Conservation (phyloP, 2,888 invertebrate species). For the Endotricha flammealis region DNA sequence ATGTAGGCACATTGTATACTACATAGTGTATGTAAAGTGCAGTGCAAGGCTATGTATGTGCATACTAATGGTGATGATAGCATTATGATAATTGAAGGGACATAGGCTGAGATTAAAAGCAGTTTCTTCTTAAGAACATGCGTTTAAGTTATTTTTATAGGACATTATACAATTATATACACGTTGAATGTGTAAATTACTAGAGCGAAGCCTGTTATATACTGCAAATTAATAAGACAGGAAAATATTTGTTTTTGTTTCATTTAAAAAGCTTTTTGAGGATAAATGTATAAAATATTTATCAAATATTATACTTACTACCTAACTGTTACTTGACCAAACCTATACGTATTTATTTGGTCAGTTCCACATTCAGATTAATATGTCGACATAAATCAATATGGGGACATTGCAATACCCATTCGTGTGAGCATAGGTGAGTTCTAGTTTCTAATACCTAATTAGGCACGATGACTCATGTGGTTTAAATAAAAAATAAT, state of each 20-base stretch:
- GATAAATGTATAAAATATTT: no score
- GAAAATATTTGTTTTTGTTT: no score
- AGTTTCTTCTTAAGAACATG: no score
- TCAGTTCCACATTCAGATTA: constrained; percentile 5
- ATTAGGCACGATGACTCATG: constrained; percentile 49
- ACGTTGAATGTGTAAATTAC: no score
- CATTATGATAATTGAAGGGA: background rate
- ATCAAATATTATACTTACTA: no score
- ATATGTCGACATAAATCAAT: constrained; percentile 12
- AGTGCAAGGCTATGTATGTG: constrained; percentile 4
- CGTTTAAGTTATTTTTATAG: no score
- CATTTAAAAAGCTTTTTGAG: no score
- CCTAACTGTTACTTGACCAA: no score
- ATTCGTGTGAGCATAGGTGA: constrained; percentile 13
- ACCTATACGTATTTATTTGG: constrained; percentile 3
- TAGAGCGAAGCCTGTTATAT: no score
- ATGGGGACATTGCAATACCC: constrained; percentile 7
- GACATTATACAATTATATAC: no score
- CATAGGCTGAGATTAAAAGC: no score
- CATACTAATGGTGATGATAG: constrained; percentile 9
- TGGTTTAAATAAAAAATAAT: constrained; percentile 47
- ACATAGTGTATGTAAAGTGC: background rate
- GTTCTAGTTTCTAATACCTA: constrained; percentile 29
- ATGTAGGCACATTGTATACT: background rate
- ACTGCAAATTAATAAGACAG: no score